phyloP scores from a whole-genome alignment of 2,888 invertebrate species.

The Tetranychus truncatus region DNA sequence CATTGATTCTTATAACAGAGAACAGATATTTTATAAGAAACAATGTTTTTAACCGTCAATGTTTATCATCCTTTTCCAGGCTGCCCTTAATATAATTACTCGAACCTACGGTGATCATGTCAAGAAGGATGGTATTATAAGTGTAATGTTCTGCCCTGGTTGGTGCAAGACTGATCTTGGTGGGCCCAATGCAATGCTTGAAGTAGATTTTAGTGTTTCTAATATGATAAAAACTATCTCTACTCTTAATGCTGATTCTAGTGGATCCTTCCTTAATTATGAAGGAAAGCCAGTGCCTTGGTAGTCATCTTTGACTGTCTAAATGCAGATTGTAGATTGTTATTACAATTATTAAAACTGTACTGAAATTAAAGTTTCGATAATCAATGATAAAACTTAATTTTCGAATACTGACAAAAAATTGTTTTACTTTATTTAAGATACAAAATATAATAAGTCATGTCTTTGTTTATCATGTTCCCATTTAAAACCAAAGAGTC shows the following conservation, averaged over 20 bases:
- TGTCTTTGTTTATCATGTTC: too few relatives aligned
- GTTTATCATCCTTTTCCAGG: neutral
- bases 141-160: slow-evolving; percentile 60
- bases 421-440: too few relatives aligned
- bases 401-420: too few relatives aligned
- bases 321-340: too few relatives aligned
- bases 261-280: neutral
- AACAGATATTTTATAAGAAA: too few relatives aligned
- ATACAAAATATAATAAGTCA: too few relatives aligned
- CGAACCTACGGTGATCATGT: neutral
- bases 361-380: too few relatives aligned
- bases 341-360: too few relatives aligned
- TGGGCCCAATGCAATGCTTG: slow-evolving; percentile 45
- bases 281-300: neutral
- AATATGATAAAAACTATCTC: neutral
- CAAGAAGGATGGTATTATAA: slow-evolving; percentile 48
- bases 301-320: too few relatives aligned
- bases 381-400: too few relatives aligned
- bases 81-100: neutral
- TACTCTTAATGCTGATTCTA: neutral
- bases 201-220: neutral
- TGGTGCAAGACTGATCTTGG: slow-evolving; percentile 85
- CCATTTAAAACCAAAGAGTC: too few relatives aligned
- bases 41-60: neutral
- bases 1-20: too few relatives aligned